Conservation (phyloP, 2,113 vertebrate genomes). For the Lepidothrix coronata region DNA sequence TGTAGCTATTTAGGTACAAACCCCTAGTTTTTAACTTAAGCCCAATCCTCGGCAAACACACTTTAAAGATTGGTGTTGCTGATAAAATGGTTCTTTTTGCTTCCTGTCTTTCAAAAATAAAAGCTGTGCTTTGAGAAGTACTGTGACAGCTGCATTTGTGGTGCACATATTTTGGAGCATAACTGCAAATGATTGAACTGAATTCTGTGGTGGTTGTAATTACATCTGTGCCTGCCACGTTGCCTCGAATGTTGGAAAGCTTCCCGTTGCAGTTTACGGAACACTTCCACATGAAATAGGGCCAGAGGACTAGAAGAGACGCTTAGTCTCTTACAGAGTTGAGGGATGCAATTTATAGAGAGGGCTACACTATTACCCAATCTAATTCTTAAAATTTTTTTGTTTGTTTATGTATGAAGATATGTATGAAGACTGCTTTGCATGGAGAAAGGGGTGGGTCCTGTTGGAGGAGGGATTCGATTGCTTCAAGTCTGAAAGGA, state of each 20-base stretch:
- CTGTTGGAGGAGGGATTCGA: not conserved
- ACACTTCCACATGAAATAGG: not conserved
- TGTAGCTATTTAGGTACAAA: not conserved
- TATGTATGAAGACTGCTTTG: not conserved
- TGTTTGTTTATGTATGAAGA: not conserved
- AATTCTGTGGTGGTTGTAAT: slow-evolving; percentile 12
- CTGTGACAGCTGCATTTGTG: not conserved
- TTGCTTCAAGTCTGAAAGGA: not conserved
- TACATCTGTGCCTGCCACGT: slow-evolving; percentile 56
- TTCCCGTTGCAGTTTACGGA: not conserved
- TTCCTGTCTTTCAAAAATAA: not conserved
- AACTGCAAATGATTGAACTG: not conserved
- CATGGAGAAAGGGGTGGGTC: not conserved
- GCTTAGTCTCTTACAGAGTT: not conserved
- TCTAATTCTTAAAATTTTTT: not conserved
- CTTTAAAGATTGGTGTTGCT: not conserved
- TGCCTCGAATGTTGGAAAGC: not conserved
- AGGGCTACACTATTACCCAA: not conserved
- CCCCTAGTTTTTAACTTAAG: not conserved
- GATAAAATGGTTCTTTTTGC: not conserved
- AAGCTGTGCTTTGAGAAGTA: not conserved
- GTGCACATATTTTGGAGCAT: not conserved
- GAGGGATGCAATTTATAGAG: not conserved
- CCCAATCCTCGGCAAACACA: not conserved
- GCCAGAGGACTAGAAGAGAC: not conserved